Conservation (phyloP, 2,113 vertebrate species). For the Phyllostomus discolor region DNA sequence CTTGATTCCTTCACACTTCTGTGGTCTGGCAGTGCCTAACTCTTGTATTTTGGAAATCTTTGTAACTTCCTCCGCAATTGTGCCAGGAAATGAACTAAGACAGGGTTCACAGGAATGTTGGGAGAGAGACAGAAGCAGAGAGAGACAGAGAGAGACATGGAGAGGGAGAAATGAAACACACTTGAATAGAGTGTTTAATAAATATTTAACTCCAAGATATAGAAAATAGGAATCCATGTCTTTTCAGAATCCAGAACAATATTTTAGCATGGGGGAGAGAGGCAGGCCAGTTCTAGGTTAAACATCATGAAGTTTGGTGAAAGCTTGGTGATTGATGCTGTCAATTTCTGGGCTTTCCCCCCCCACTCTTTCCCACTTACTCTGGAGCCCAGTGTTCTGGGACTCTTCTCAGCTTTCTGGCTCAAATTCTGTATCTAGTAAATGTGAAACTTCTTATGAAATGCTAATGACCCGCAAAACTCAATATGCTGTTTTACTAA, state of each 20-base stretch:
- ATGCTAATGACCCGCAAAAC: conserved; percentile 35
- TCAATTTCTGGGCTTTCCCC: neutral
- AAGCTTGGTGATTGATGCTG: neutral
- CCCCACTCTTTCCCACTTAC: neutral
- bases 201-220: neutral
- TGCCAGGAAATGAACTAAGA: neutral
- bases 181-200: neutral
- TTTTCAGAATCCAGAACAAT: neutral
- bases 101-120: accelerated
- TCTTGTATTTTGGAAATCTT: neutral
- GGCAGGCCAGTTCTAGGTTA: neutral
- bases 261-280: neutral
- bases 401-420: neutral
- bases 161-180: neutral
- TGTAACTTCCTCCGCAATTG: neutral
- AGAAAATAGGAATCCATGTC: neutral
- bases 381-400: neutral
- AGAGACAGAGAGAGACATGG: neutral
- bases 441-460: conserved; percentile 15
- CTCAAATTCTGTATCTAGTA: conserved; percentile 31
- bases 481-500: neutral
- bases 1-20: neutral
- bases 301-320: neutral
- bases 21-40: neutral
- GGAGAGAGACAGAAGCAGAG: neutral